These are phyloP conservation scores for Drosophila lacicola DNA, from an alignment of 2,888 invertebrate genomes.

Conservation along the genomic window DNA sequence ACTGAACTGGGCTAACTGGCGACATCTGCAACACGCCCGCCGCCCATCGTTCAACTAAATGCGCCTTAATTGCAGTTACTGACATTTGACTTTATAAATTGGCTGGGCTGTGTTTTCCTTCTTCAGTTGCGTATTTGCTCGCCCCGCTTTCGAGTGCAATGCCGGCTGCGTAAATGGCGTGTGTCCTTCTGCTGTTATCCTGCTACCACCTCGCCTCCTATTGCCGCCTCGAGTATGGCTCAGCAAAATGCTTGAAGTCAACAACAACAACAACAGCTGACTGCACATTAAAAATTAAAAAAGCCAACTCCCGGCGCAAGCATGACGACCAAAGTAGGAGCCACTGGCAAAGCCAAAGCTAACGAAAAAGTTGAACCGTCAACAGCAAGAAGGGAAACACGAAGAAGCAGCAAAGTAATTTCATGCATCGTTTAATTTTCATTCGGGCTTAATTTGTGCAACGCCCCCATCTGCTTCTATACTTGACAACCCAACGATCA, in stretches of 20 bases:
- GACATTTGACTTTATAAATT: conserved; percentile 79
- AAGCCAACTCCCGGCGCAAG: conserved; percentile 50
- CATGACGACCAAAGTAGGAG: conserved; percentile 22
- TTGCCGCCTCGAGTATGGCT: conserved; percentile 18
- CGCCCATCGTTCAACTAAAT: conserved; percentile 41
- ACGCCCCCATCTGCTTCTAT: conserved; percentile 42
- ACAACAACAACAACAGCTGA: conserved; percentile 58
- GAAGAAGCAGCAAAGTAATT: conserved; percentile 78
- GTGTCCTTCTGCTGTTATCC: conserved; percentile 57
- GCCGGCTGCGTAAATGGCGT: conserved; percentile 75
- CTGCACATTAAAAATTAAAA: conserved; percentile 81
- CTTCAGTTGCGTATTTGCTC: conserved; percentile 13
- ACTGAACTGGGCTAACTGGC: conserved; percentile 7
- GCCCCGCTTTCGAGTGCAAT: conserved; percentile 38
- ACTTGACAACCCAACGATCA: conserved; percentile 47
- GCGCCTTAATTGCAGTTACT: conserved; percentile 78
- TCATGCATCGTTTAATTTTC: conserved; percentile 84
- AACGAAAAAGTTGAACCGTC: conserved; percentile 58
- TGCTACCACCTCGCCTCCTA: neutral
- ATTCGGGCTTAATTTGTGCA: conserved; percentile 83
- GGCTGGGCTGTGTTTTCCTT: conserved; percentile 51
- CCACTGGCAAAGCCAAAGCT: conserved; percentile 45
- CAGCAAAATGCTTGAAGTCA: conserved; percentile 45
- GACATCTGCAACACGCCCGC: neutral
- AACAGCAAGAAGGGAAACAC: conserved; percentile 32